These are phyloP conservation scores for Amblyopsis rosae DNA, from an alignment of 2,113 vertebrate genomes.

Conservation along the genomic window DNA sequence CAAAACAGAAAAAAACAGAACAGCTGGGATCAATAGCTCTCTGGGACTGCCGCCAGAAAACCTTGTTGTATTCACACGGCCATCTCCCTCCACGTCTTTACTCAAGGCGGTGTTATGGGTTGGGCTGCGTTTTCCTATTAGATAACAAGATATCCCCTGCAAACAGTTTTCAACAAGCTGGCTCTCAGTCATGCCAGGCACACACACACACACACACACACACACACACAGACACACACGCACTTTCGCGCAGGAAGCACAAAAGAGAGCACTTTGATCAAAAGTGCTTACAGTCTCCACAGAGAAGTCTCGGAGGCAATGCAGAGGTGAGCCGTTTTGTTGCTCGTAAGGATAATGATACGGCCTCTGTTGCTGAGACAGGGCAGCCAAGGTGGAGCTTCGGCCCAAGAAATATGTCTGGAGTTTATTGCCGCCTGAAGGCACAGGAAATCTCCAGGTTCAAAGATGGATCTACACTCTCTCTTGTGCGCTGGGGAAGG, in stretches of 20 bases:
- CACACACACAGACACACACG: too few relatives aligned
- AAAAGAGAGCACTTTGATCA: constrained; percentile 13
- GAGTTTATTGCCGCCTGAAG: constrained; percentile 62
- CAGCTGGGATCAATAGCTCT: constrained; percentile 54
- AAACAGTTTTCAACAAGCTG: constrained; percentile 18
- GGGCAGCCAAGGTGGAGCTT: constrained; percentile 47
- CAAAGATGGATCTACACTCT: constrained; percentile 42
- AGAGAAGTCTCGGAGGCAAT: constrained; percentile 28
- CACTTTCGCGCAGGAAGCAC: constrained; percentile 1
- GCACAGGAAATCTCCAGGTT: constrained; percentile 32
- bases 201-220: not conserved
- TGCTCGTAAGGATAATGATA: constrained; percentile 55
- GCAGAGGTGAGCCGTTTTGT: constrained; percentile 28
- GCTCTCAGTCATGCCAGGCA: not conserved
- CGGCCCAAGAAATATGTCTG: constrained; percentile 50
- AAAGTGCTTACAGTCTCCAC: constrained; percentile 11
- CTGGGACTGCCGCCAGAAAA: constrained; percentile 46
- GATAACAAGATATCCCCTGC: constrained; percentile 9
- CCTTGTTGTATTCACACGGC: constrained; percentile 39
- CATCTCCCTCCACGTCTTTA: constrained; percentile 39
- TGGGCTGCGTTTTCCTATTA: constrained; percentile 32
- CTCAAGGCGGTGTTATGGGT: constrained; percentile 24
- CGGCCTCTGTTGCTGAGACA: constrained; percentile 54
- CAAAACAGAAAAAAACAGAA: constrained; percentile 32
- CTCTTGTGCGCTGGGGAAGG: constrained; percentile 13